Evolutionary conservation across 2,797 vertebrate species (phyloP).

Genomic region (Labeo calbasu): DNA sequence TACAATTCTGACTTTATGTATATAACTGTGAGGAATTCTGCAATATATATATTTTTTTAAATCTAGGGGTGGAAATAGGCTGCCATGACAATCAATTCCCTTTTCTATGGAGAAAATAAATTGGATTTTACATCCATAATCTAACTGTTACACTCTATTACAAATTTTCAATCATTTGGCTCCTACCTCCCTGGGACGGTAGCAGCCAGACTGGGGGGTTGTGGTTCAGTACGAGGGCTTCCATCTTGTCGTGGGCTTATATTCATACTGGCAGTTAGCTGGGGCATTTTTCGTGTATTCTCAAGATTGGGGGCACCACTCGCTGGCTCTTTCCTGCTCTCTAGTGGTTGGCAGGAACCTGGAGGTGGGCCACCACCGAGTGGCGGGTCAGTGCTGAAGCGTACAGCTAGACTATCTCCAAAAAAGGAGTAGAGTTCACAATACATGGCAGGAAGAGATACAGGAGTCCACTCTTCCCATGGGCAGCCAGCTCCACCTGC

Average conservation of each 20-base stretch:
- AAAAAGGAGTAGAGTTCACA: slow-evolving; percentile 91
- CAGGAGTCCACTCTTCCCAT: slow-evolving; percentile 76
- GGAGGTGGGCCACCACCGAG: slow-evolving; percentile 61
- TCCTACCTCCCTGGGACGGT: slow-evolving; percentile 74
- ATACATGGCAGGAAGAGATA: slow-evolving; percentile 85
- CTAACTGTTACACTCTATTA: too few species aligned
- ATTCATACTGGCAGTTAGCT: slow-evolving; percentile 87
- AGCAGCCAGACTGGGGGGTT: slow-evolving; percentile 75
- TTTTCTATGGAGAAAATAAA: too few species aligned
- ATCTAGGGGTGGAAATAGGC: too few species aligned
- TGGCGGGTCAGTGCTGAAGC: slow-evolving; percentile 84
- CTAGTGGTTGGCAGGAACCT: slow-evolving; percentile 52
- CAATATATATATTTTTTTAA: too few species aligned
- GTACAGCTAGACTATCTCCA: slow-evolving; percentile 88
- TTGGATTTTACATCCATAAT: too few species aligned
- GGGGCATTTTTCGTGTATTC: slow-evolving; percentile 89
- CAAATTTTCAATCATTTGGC: too few species aligned
- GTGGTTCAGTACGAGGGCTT: slow-evolving; percentile 77
- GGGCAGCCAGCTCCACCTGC: slow-evolving; percentile 74
- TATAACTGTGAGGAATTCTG: too few species aligned
- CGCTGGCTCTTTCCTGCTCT: slow-evolving; percentile 78
- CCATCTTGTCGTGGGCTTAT: slow-evolving; percentile 87
- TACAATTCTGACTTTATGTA: background rate
- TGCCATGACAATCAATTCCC: too few species aligned
- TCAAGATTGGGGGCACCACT: slow-evolving; percentile 70